These are phyloP conservation scores for Aricia agestis DNA, from an alignment of 1,140 invertebrate species.

Conservation along the genomic window DNA sequence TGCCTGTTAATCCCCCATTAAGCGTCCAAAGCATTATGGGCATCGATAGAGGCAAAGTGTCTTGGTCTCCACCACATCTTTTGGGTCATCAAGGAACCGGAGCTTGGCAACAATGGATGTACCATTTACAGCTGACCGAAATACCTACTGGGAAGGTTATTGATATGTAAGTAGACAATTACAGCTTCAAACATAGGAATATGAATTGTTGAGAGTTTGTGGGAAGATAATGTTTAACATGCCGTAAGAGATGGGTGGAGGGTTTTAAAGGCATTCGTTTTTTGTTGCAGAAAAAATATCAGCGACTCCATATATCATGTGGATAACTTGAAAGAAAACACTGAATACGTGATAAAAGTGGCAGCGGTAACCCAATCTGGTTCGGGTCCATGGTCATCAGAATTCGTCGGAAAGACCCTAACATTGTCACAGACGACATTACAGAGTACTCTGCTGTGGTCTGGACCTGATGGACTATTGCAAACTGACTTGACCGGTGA, in stretches of 20 bases:
- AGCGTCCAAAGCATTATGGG: slow-evolving; percentile 87
- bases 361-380: slow-evolving; percentile 86
- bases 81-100: slow-evolving; percentile 87
- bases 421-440: slow-evolving; percentile 62
- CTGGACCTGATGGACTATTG: slow-evolving; percentile 81
- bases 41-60: slow-evolving; percentile 82
- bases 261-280: background rate
- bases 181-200: background rate
- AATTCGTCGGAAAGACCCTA: slow-evolving; percentile 83
- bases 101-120: slow-evolving; percentile 91
- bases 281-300: slow-evolving; percentile 73
- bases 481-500: slow-evolving; percentile 86
- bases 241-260: background rate
- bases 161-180: slow-evolving; percentile 44
- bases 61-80: slow-evolving; percentile 86
- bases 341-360: slow-evolving; percentile 86
- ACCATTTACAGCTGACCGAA: slow-evolving; percentile 85
- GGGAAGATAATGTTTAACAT: too few relatives aligned
- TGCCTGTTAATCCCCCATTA: slow-evolving; percentile 86
- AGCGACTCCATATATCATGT: slow-evolving; percentile 80
- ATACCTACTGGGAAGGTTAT: slow-evolving; percentile 48
- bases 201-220: too few relatives aligned
- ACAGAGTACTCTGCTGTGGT: slow-evolving; percentile 82
- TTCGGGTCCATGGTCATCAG: slow-evolving; percentile 86
- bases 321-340: slow-evolving; percentile 82